These are phyloP conservation scores for Bibio marci DNA, from an alignment of 2,888 invertebrate species.

Conservation along the genomic window DNA sequence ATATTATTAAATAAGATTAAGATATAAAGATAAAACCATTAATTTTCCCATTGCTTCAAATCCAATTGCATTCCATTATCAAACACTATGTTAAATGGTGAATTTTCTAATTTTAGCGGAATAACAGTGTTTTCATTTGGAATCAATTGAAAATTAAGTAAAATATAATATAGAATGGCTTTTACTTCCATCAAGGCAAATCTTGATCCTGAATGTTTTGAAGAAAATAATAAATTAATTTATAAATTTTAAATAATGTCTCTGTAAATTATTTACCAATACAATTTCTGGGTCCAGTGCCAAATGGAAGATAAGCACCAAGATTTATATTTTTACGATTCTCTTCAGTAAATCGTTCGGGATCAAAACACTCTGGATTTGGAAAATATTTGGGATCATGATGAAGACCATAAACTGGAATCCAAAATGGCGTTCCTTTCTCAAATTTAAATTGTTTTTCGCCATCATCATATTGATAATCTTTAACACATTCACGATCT, in stretches of 20 bases:
- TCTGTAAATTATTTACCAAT: constrained; percentile 28
- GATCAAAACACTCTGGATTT: constrained; percentile 38
- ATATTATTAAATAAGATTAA: too few relatives aligned
- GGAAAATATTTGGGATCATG: constrained; percentile 34
- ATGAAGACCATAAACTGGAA: constrained; percentile 32
- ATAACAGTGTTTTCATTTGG: constrained; percentile 5
- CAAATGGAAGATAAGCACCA: constrained; percentile 36
- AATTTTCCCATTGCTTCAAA: too few relatives aligned
- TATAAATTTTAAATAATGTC: neutral
- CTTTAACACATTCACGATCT: constrained; percentile 34
- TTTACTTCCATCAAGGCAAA: constrained; percentile 10
- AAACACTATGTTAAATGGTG: neutral
- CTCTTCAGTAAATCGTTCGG: constrained; percentile 38
- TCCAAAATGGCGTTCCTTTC: constrained; percentile 16
- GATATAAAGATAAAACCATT: too few relatives aligned
- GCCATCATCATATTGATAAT: constrained; percentile 26
- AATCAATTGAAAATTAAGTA: constrained; percentile 6
- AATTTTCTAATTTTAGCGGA: constrained; percentile 5
- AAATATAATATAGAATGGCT: constrained; percentile 6
- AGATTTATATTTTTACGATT: constrained; percentile 33
- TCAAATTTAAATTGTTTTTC: constrained; percentile 17
- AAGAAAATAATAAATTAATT: constrained; percentile 10
- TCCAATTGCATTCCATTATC: neutral
- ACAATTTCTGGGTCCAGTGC: constrained; percentile 41
- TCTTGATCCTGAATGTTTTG: constrained; percentile 10